These are phyloP conservation scores for Bombus polaris DNA, from an alignment of 1,140 invertebrate genomes.

Conservation along the genomic window DNA sequence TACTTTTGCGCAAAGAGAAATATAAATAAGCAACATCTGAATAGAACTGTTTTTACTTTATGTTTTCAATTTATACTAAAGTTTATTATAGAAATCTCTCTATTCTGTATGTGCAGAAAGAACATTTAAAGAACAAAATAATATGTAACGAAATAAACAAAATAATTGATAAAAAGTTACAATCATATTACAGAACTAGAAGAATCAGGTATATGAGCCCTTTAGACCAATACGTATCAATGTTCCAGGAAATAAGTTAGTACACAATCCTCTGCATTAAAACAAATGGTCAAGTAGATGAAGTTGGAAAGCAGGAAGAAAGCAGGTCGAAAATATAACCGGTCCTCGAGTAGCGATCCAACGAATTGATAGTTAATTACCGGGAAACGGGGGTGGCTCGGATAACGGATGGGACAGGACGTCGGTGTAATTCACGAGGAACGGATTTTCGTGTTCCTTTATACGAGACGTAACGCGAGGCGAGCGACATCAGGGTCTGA, in stretches of 20 bases:
- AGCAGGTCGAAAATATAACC: conserved; percentile 62
- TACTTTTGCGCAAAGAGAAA: no score
- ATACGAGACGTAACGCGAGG: conserved; percentile 61
- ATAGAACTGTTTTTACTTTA: no score
- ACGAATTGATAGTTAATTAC: conserved; percentile 77
- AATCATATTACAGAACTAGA: neutral
- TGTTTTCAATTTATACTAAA: no score
- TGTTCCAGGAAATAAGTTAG: neutral
- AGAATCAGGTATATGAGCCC: neutral
- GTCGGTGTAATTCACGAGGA: conserved; percentile 73
- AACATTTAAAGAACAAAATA: no score
- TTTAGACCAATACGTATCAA: neutral
- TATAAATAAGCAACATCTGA: no score
- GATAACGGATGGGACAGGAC: conserved; percentile 73
- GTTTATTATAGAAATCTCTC: no score
- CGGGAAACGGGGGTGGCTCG: conserved; percentile 69
- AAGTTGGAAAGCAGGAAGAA: neutral
- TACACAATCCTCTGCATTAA: neutral
- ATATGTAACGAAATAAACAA: neutral
- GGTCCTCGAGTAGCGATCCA: conserved; percentile 65
- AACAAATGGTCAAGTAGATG: neutral
- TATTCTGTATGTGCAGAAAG: no score
- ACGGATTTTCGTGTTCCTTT: conserved; percentile 76
- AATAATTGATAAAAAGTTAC: neutral
- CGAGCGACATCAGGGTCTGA: conserved; percentile 56